Base-by-base conservation (phyloP, 2,113 vertebrate genomes). In the Bujurquina vittata region DNA sequence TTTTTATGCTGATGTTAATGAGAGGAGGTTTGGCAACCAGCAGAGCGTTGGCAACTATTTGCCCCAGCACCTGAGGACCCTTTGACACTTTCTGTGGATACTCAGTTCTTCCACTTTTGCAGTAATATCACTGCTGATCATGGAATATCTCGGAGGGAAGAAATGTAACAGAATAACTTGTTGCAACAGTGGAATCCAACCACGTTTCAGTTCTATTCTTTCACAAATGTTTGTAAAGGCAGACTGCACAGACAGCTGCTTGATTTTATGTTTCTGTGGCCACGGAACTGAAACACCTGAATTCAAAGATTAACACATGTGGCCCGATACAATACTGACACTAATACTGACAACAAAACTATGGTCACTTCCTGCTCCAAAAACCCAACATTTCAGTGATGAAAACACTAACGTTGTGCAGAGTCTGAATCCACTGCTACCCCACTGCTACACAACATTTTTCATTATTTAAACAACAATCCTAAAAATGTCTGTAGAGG, bases 61-160 rank as follows among this genome's bases (percentile, higher is more conserved):
- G 40, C n/a, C n/a, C 40, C 62, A 43, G 62, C n/a, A 65, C 4
- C 37, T 43, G 1, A 37, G 62, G n/a, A 26, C 43, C 43, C 12
- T 17, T 12, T 35, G 35, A 43, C 23, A 43, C 37, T 23, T 65
- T 37, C 1, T 10, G 62, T 23, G 1, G 37, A n/a, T 26, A 7
- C 62, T 17, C 43, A 43, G 43, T 43, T 3, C 14, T 65, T 26
- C 62, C 0, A 0, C 23, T 65, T 26, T 43, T 26, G 37, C 37
- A 26, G 0, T 65, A 65, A 65, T 43, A 43, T 7, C 0, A 65
- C 15, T 10, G 62, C 23, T 65, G 35, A 65, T 65, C 23, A 35
- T 65, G 62, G n/a, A 65, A 2, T 65, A 65, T 43, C 43, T 43
- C 43, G 62, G 37, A 43, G 62, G n/a, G 62, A 65, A 43, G n/a